phyloP scores from a whole-genome alignment of 1,140 invertebrate genomes.

The Euschistus heros region DNA sequence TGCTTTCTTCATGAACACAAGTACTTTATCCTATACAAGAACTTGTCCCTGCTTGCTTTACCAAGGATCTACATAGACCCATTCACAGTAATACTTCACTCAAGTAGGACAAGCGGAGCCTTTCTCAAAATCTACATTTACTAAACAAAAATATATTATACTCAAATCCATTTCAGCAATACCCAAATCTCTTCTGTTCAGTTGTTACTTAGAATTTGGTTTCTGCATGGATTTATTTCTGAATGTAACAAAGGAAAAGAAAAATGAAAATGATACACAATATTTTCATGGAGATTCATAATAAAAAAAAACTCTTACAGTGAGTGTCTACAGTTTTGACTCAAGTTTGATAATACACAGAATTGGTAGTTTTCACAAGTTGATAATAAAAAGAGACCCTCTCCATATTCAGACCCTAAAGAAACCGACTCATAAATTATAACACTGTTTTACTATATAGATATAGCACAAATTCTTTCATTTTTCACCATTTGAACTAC shows the following conservation, averaged over 20 bases:
- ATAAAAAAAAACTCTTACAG: too few relatives aligned
- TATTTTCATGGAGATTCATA: too few relatives aligned
- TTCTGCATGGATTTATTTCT: too few relatives aligned
- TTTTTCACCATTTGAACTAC: too few relatives aligned
- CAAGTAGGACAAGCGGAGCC: conserved; percentile 5
- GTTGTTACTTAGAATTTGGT: neutral
- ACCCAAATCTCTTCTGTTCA: neutral
- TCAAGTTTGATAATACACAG: too few relatives aligned
- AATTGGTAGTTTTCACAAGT: neutral
- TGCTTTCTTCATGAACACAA: conserved; percentile 13
- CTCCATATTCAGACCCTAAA: conserved; percentile 18
- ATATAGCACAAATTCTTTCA: conserved; percentile 1
- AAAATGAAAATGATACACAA: too few relatives aligned
- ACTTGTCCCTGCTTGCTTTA: conserved; percentile 3
- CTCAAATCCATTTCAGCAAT: conserved; percentile 6
- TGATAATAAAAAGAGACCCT: neutral
- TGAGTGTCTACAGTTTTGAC: too few relatives aligned
- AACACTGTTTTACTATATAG: conserved; percentile 5
- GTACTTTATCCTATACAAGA: conserved; percentile 8
- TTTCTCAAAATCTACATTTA: conserved; percentile 13
- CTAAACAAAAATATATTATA: conserved; percentile 15
- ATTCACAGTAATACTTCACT: neutral
- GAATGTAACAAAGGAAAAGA: too few relatives aligned
- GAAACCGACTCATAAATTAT: conserved; percentile 21
- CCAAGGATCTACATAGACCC: too few relatives aligned